Evolutionary conservation across 2,113 vertebrate genomes (phyloP).

Genomic region (Megalops atlanticus): DNA sequence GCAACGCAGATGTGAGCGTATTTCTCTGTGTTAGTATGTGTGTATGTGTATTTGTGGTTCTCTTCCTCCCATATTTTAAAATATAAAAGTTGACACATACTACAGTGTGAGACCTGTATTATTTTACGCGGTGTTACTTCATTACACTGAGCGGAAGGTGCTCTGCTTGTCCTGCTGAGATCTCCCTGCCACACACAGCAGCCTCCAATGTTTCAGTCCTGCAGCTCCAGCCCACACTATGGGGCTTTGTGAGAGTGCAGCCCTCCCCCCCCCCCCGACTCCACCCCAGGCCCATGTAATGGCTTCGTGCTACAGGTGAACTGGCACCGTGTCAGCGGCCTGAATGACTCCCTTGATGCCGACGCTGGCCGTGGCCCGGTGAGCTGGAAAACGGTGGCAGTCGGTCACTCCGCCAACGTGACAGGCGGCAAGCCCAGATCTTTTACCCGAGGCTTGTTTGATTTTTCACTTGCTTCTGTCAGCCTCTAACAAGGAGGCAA

Average conservation of each 20-base stretch:
- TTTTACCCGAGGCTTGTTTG: conserved; percentile 5
- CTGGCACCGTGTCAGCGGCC: neutral
- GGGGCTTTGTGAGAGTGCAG: neutral
- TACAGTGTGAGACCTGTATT: neutral
- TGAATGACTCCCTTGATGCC: conserved; percentile 50
- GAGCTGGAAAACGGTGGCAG: neutral
- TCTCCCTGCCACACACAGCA: neutral
- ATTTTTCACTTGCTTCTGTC: conserved; percentile 10
- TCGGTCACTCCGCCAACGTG: neutral
- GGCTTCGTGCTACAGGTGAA: conserved; percentile 31
- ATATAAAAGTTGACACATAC: neutral
- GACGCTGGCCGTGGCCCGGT: neutral
- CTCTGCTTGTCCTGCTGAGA: neutral
- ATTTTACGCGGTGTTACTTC: too few relatives aligned
- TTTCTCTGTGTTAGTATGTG: neutral
- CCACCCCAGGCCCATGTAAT: neutral
- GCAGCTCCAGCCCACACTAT: neutral
- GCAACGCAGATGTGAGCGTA: neutral
- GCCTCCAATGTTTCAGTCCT: neutral
- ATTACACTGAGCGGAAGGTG: neutral
- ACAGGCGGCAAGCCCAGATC: neutral
- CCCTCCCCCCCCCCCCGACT: neutral
- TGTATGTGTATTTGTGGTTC: neutral
- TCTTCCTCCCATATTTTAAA: neutral
- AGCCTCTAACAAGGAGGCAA: conserved; percentile 24